Percentiles rank a stretch among this genome's conserved stretches.
Evolutionary conservation across 2,888 invertebrate species (phyloP).

Genomic region (Cheiracanthium punctorium): DNA sequence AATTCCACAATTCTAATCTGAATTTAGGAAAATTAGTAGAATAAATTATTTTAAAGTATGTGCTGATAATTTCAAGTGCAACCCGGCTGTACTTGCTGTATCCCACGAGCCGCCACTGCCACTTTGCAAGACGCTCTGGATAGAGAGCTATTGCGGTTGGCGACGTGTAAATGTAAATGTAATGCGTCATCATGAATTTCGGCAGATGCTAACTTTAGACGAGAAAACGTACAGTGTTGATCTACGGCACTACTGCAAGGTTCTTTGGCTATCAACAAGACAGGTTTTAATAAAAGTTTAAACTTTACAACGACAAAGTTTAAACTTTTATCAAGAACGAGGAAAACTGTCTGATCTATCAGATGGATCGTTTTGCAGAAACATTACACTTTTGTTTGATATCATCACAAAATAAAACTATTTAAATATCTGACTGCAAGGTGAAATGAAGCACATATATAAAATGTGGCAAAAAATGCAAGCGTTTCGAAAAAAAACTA

Average conservation of each 20-base stretch:
- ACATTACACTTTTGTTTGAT: neutral
- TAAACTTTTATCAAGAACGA: neutral
- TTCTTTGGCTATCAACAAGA: neutral
- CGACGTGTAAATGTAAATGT: neutral
- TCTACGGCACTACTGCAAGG: neutral
- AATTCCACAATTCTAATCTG: too few relatives aligned
- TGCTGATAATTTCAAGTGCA: too few relatives aligned
- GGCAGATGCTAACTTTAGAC: neutral
- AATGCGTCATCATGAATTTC: neutral
- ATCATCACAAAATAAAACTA: slow-evolving; percentile 75
- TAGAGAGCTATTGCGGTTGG: too few relatives aligned
- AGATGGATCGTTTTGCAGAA: neutral
- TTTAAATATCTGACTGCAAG: too few relatives aligned
- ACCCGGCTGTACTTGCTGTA: too few relatives aligned
- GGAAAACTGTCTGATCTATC: neutral
- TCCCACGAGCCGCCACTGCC: too few relatives aligned
- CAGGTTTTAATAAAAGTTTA: neutral
- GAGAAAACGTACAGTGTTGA: neutral
- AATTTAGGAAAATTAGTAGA: too few relatives aligned
- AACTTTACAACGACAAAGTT: neutral
- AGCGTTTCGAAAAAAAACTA: too few relatives aligned
- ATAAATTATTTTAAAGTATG: too few relatives aligned
- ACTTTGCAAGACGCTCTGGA: too few relatives aligned
- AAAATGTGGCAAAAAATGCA: too few relatives aligned
- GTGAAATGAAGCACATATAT: too few relatives aligned